Evolutionary conservation across 2,797 vertebrate genomes (phyloP).

Genomic region (Clarias pachynema): DNA sequence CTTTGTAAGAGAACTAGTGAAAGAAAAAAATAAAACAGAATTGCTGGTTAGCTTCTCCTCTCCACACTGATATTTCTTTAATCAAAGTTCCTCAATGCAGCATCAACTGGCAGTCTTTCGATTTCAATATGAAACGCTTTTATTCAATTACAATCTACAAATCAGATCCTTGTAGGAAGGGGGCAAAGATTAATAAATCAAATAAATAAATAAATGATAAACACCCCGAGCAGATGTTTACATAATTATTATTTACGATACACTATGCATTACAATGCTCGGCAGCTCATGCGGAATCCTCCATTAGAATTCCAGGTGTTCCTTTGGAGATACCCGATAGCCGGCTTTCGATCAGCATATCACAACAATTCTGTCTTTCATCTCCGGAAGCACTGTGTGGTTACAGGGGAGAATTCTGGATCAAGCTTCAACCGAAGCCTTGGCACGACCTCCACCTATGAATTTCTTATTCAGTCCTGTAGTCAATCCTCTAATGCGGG

Average conservation of each 20-base stretch:
- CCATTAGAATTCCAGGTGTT: constrained; percentile 76
- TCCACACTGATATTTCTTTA: neutral
- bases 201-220: constrained; percentile 72
- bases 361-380: constrained; percentile 76
- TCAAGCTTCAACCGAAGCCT: constrained; percentile 68
- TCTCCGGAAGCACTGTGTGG: constrained; percentile 68
- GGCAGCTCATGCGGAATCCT: constrained; percentile 67
- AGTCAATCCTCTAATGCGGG: constrained; percentile 70
- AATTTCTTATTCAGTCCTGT: constrained; percentile 70
- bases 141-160: constrained; percentile 65
- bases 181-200: constrained; percentile 61
- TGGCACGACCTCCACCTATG: constrained; percentile 60
- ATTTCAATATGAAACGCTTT: constrained; percentile 43
- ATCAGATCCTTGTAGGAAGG: constrained; percentile 59
- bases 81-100: constrained; percentile 12
- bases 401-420: constrained; percentile 70
- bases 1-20: neutral
- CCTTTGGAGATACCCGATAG: constrained; percentile 66
- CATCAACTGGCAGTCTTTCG: constrained; percentile 13
- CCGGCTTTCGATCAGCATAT: constrained; percentile 75
- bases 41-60: constrained; percentile 6
- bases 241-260: constrained; percentile 74
- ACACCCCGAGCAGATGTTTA: constrained; percentile 73
- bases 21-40: constrained; percentile 11
- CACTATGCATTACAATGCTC: constrained; percentile 71